Percentiles rank a stretch among this genome's conserved stretches.
Evolutionary conservation across 2,888 invertebrate genomes (phyloP).

Genomic region (Lithophane semibrunnea): DNA sequence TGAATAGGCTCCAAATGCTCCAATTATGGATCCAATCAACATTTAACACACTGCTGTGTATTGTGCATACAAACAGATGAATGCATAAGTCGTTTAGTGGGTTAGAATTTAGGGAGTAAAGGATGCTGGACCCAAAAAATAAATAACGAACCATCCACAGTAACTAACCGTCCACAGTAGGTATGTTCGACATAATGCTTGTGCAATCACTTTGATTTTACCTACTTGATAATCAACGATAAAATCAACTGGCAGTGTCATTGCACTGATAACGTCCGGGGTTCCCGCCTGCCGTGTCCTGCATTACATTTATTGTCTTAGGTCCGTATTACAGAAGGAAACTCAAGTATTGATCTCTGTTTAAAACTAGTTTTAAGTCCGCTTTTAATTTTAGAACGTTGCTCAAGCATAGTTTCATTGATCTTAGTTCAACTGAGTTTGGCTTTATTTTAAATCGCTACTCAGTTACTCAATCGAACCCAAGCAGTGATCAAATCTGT

Average conservation of each 20-base stretch:
- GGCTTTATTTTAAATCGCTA: no score
- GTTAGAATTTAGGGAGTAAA: not conserved
- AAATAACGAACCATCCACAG: not conserved
- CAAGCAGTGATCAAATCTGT: no score
- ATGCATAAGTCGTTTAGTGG: not conserved
- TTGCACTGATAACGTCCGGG: conserved; percentile 3
- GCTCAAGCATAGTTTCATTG: no score
- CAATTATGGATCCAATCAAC: not conserved
- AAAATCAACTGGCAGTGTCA: not conserved
- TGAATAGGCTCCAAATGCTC: not conserved
- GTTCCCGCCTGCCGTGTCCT: not conserved
- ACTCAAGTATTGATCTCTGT: no score
- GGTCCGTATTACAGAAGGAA: no score
- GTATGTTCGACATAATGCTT: not conserved
- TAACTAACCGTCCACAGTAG: not conserved
- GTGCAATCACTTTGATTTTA: conserved; percentile 1
- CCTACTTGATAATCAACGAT: not conserved
- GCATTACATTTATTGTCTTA: not conserved
- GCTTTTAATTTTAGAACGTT: no score
- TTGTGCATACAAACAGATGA: not conserved
- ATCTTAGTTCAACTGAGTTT: no score
- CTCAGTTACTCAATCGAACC: no score
- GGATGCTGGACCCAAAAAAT: not conserved
- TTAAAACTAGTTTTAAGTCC: no score
- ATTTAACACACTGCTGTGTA: no score